Evolutionary conservation across 2,113 vertebrate species (phyloP), one percentile per base, ranked within the genome.

Genomic region (Oreochromis tanganicae): DNA sequence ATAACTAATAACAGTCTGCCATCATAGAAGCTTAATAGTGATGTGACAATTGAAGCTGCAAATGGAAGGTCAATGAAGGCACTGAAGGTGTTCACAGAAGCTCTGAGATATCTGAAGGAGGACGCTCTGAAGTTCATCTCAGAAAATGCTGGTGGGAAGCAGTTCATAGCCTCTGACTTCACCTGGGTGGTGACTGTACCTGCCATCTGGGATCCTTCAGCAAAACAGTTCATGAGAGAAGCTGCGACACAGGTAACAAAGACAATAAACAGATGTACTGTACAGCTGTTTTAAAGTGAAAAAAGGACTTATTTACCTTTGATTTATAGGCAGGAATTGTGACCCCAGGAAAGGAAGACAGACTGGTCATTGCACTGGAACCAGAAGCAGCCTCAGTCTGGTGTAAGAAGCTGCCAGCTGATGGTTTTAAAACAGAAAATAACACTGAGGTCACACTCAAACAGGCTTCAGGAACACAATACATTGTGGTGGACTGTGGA

Each of bases 161-260:
- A 13, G 32, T 91, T 86, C 36, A 68, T 9, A 6, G 56, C 81
- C 19, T 83, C 85, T 12, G 94, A 95, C 80, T 82, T 95, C 83
- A 95, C 92, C 50, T 95, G 95, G 93, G 94, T 96, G 32, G 10
- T 95, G 85, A 95, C 95, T 0, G 93, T 96, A 7, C 94, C 93
- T 1, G 94, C 93, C 8, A 95, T 94, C 78, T 95, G 95, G 94
- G 91, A 57, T 0, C 3, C 56, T 82, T 83, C 93, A 84, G 94
- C 94, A 13, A 94, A 88, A 79, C 93, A 95, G 88, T 94, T 96
- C 89, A 94, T 95, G 95, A 87, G 88, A 29, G 78, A 94, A 86
- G 95, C 91, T 0, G 94, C 94, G n/a, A 88, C 63, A n/a, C 12
- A 93, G 91, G 93, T 95, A 75, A 73, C n/a, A 73, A 41, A 10